A percentile compares a stretch with the other conserved stretches of the same genome.
These are phyloP conservation scores for Nasonovia ribisnigri DNA, from an alignment of 2,888 invertebrate genomes.

Conservation along the genomic window DNA sequence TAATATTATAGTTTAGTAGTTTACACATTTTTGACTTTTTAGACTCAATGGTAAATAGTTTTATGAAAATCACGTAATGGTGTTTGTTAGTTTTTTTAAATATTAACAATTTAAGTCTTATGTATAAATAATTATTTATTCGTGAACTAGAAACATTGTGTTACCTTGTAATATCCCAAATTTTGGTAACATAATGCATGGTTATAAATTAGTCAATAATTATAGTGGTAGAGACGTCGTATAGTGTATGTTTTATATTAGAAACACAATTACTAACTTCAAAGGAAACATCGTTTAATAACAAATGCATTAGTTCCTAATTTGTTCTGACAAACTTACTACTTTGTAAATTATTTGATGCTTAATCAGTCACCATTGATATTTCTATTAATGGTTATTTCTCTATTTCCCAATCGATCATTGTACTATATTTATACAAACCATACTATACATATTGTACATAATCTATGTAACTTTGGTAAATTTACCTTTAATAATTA, in stretches of 20 bases:
- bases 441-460: neutral
- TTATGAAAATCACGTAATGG: neutral
- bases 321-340: neutral
- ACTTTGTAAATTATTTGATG: neutral
- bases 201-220: neutral
- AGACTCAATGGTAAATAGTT: neutral
- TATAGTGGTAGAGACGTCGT: no score
- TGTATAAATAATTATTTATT: neutral
- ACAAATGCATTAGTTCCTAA: neutral
- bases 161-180: neutral
- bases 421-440: neutral
- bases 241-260: neutral
- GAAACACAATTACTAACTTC: neutral
- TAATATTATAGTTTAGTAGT: no score
- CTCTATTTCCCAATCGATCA: neutral
- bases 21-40: neutral
- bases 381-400: neutral
- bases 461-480: neutral
- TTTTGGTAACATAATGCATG: neutral
- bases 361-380: neutral
- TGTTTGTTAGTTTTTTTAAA: neutral
- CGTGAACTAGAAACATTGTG: neutral
- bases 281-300: neutral
- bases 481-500: neutral
- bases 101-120: neutral